Evolutionary conservation across 2,797 vertebrate species (phyloP).

Genomic region (Centroberyx gerrardi): DNA sequence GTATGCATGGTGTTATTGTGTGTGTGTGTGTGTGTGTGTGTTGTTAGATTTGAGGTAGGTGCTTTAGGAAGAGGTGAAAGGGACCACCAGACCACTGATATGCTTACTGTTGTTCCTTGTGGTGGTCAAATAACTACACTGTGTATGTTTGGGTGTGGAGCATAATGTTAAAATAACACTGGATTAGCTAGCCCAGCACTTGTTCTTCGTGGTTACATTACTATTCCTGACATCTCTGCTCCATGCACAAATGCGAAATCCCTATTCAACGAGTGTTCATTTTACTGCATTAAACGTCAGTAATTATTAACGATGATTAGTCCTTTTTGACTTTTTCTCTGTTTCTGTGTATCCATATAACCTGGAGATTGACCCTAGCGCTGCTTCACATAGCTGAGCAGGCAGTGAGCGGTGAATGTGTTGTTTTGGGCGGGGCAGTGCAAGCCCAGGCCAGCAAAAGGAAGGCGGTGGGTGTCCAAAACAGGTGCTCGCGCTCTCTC

Average conservation of each 20-base stretch:
- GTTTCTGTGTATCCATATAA: slow-evolving; percentile 31
- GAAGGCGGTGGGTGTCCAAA: slow-evolving; percentile 58
- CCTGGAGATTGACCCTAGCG: slow-evolving; percentile 49
- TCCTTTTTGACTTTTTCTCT: slow-evolving; percentile 1
- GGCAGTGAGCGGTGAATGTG: slow-evolving; percentile 54
- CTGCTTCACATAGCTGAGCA: slow-evolving; percentile 68
- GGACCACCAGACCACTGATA: slow-evolving; percentile 33
- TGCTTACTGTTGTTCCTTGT: slow-evolving; percentile 10
- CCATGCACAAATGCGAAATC: neutral
- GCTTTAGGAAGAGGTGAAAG: slow-evolving; percentile 38
- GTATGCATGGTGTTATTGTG: slow-evolving; percentile 59
- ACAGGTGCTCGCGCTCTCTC: slow-evolving; percentile 76
- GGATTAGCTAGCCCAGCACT: slow-evolving; percentile 37
- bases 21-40: slow-evolving; percentile 3
- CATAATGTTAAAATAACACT: slow-evolving; percentile 42
- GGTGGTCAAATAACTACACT: slow-evolving; percentile 32
- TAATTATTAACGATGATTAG: slow-evolving; percentile 23
- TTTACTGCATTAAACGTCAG: slow-evolving; percentile 12
- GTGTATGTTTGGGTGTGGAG: slow-evolving; percentile 41
- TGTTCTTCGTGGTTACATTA: slow-evolving; percentile 11
- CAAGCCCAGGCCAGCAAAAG: slow-evolving; percentile 66
- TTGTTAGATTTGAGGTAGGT: slow-evolving; percentile 44
- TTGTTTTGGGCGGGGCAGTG: slow-evolving; percentile 58
- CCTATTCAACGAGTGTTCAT: neutral
- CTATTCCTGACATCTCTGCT: neutral